Evolutionary conservation across 2,113 vertebrate genomes (phyloP), one percentile per base, ranked within the genome.

Genomic region (Siphamia tubifer): DNA sequence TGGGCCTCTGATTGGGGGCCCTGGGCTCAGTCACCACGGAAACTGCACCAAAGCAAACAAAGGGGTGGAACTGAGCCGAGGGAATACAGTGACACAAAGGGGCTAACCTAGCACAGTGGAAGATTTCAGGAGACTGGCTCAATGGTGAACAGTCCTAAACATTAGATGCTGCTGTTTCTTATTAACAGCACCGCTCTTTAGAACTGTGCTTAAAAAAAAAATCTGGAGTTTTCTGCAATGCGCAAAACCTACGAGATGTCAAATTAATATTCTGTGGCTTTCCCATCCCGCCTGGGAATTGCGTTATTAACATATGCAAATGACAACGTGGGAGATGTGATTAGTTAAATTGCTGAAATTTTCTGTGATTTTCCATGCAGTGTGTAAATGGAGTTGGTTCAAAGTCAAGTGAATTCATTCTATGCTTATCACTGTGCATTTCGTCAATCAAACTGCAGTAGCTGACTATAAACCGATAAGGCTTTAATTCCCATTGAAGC

Each of bases 21-120:
- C 77, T 62, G 80, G 57, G 84, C 82, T 85, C 82, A 79, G 90
- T 93, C 63, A 49, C 86, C 90, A 92, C 78, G 82, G 90, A 87
- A 92, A 93, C 92, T 73, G 87, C 84, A 85, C 87, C 87, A 92
- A 91, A 91, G 90, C 90, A 91, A 93, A 92, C 92, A 93, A 91
- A 91, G 85, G 81, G 86, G 84, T 81, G 84, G 90, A 91, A 90
- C 71, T 39, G 82, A 87, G 86, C 76, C 69, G 79, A 79, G 83
- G 77, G 78, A 91, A 77, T 74, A 82, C 71, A 55, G 83, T 86
- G 87, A 89, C 89, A 91, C 88, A 90, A 91, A 92, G 86, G 78
- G 68, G 83, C 83, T 87, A 81, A 81, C 70, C 80, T 78, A 67
- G 81, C 82, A 66, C 79, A 77, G 83, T 76, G 75, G 88, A 83